These are phyloP conservation scores for Psilanteris sp. DNA, from an alignment of 1,140 invertebrate genomes.

Conservation along the genomic window DNA sequence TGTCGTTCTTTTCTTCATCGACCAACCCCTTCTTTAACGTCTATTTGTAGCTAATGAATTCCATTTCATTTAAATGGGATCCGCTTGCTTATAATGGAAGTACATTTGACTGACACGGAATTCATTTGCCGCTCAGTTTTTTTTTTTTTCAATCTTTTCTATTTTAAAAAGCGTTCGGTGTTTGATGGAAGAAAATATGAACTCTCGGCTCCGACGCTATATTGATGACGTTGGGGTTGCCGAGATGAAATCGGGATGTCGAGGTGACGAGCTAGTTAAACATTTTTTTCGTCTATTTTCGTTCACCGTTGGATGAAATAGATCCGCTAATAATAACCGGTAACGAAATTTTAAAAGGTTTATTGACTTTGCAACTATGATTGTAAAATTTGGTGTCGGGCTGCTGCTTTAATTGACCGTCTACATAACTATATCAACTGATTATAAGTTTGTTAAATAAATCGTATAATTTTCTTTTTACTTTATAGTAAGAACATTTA, in stretches of 20 bases:
- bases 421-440: too few species aligned
- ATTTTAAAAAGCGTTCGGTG: constrained; percentile 34
- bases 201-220: constrained; percentile 16
- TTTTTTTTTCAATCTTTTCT: constrained; percentile 2
- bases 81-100: constrained; percentile 38
- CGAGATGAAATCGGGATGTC: constrained; percentile 30
- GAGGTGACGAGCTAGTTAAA: constrained; percentile 48
- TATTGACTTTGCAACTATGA: constrained; percentile 27
- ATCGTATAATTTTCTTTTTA: too few species aligned
- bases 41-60: constrained; percentile 33
- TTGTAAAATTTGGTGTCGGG: too few species aligned
- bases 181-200: constrained; percentile 41
- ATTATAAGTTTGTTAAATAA: too few species aligned
- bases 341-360: constrained; percentile 4
- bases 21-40: neutral
- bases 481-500: too few species aligned
- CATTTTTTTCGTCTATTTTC: constrained; percentile 31
- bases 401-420: too few species aligned
- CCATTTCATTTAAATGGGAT: constrained; percentile 36
- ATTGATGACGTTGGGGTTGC: constrained; percentile 41
- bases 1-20: neutral
- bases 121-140: constrained; percentile 30
- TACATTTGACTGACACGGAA: constrained; percentile 45
- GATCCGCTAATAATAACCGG: constrained; percentile 27
- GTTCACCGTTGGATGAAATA: constrained; percentile 14